Evolutionary conservation across 2,113 vertebrate genomes (phyloP).

Genomic region (Megaceryle torquata): DNA sequence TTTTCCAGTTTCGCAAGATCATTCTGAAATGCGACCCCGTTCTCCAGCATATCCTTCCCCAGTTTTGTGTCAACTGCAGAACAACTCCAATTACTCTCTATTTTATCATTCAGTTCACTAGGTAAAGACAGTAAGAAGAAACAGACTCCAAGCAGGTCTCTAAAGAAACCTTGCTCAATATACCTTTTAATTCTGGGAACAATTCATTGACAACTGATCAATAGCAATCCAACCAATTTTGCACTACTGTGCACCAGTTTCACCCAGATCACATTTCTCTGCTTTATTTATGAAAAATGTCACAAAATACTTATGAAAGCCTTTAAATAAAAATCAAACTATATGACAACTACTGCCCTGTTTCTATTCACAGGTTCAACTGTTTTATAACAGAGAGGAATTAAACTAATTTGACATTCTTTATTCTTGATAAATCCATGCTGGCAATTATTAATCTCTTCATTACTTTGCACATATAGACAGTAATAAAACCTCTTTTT

Average conservation of each 20-base stretch:
- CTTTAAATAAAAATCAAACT: not conserved
- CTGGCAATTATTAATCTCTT: not conserved
- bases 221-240: not conserved
- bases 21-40: not conserved
- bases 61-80: not conserved
- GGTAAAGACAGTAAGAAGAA: not conserved
- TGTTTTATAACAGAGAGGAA: not conserved
- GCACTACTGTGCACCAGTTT: not conserved
- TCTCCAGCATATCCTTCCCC: not conserved
- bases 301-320: not conserved
- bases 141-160: not conserved
- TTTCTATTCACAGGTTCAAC: not conserved
- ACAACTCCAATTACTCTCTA: not conserved
- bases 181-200: not conserved
- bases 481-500: not conserved
- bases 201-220: not conserved
- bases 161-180: not conserved
- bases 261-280: not conserved
- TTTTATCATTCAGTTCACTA: not conserved
- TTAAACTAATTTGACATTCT: not conserved
- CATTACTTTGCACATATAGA: not conserved
- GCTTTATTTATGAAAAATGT: not conserved
- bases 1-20: not conserved
- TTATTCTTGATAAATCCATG: not conserved
- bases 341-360: not conserved